phyloP scores from a whole-genome alignment of 2,113 vertebrate species.

The Illadopsis cleaveri region DNA sequence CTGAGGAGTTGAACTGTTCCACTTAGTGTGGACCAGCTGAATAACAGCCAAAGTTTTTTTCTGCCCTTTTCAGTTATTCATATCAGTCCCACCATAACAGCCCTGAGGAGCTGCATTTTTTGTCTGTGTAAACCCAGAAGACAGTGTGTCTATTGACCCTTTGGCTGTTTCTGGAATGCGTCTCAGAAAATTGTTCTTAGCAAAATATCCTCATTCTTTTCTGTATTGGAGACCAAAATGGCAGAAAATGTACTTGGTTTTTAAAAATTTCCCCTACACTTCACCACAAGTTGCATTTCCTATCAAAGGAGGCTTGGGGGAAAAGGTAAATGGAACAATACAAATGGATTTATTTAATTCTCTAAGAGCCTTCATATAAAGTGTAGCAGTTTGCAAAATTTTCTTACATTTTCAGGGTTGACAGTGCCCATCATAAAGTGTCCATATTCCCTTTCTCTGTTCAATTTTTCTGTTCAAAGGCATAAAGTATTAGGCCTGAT shows the following conservation, averaged over 20 bases:
- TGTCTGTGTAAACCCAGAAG: conserved; percentile 59
- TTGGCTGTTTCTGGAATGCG: conserved; percentile 54
- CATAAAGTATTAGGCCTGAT: neutral
- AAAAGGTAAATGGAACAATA: neutral
- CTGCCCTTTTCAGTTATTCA: conserved; percentile 61
- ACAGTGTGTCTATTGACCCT: conserved; percentile 55
- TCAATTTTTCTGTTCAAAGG: neutral
- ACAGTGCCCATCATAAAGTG: neutral
- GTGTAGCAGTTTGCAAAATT: neutral
- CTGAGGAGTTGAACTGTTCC: conserved; percentile 21
- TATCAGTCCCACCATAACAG: conserved; percentile 42
- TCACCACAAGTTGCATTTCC: neutral
- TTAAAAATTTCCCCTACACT: neutral
- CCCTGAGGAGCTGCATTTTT: conserved; percentile 38
- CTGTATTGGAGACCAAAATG: neutral
- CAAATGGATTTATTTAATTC: neutral
- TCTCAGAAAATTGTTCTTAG: conserved; percentile 31
- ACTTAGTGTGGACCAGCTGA: conserved; percentile 18
- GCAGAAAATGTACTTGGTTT: neutral
- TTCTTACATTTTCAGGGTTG: neutral
- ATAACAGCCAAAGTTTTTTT: conserved; percentile 10
- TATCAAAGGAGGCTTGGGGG: rapidly evolving
- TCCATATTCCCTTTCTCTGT: neutral
- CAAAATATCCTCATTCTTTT: conserved; percentile 26
- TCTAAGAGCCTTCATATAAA: neutral